phyloP scores from a whole-genome alignment of 2,797 vertebrate genomes.

The Urophycis tenuis region DNA sequence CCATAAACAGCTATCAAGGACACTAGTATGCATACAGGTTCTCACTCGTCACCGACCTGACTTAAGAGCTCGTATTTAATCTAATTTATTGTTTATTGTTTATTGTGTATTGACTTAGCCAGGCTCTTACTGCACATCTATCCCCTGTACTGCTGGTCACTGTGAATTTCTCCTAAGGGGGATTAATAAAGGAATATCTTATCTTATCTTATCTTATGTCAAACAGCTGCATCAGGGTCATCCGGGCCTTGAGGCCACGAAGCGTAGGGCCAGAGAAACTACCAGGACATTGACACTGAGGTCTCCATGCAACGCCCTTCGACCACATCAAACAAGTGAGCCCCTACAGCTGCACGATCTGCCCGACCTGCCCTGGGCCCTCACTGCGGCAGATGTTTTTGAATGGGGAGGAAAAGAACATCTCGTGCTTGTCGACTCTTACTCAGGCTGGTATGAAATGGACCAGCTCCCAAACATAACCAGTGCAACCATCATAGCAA shows the following conservation, averaged over 20 bases:
- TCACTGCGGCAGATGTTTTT: conserved; percentile 9
- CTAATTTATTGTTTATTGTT: no score
- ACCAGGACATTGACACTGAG: conserved; percentile 5
- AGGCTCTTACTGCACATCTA: no score
- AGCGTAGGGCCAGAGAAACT: conserved; percentile 6
- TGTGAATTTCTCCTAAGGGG: no score
- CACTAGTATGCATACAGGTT: no score
- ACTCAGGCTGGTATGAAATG: conserved; percentile 18
- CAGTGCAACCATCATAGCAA: conserved; percentile 9
- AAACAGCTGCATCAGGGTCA: conserved; percentile 15
- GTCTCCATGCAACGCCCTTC: conserved; percentile 8
- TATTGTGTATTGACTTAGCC: no score
- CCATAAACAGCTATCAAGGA: no score
- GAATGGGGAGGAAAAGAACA: conserved; percentile 8
- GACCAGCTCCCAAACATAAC: conserved; percentile 2
- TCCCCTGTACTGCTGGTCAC: no score
- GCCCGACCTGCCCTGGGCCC: conserved; percentile 17
- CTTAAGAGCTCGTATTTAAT: no score
- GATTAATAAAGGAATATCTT: no score
- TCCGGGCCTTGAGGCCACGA: conserved; percentile 16
- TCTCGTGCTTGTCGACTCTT: conserved; percentile 13
- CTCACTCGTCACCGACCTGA: no score
- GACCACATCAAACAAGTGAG: not conserved
- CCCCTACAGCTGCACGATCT: not conserved
- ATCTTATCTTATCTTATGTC: no score